Conservation (phyloP, 2,113 vertebrate species). For the Sebastes schlegelii region DNA sequence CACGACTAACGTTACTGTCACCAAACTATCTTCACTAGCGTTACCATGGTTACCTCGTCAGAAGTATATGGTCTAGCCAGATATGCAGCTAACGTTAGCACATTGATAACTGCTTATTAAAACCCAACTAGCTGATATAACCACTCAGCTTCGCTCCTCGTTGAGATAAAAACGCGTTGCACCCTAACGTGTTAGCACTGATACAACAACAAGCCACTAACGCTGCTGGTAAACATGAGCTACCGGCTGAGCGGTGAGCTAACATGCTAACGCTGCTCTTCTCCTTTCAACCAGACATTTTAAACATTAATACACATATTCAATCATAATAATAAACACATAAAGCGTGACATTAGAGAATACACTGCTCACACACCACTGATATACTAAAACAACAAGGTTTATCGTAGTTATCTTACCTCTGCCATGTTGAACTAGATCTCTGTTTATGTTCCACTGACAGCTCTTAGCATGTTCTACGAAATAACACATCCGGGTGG, state of each 20-base stretch:
- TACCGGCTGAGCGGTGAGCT: too few species aligned
- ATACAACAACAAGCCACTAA: neutral
- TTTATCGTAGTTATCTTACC: constrained; percentile 31
- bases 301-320: neutral
- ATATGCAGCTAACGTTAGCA: neutral
- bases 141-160: neutral
- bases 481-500: constrained; percentile 26
- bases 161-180: neutral
- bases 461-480: constrained; percentile 19
- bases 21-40: too few species aligned
- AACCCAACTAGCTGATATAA: neutral
- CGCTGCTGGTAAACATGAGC: too few species aligned
- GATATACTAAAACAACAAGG: neutral
- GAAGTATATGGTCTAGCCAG: neutral
- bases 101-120: neutral
- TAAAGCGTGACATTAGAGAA: accelerated
- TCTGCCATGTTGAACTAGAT: constrained; percentile 71
- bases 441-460: constrained; percentile 58
- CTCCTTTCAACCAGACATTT: neutral
- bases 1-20: too few species aligned
- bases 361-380: accelerated
- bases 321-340: too few species aligned
- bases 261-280: too few species aligned
- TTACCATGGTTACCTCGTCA: too few species aligned
- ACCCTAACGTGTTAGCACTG: neutral